Evolutionary conservation across 2,888 invertebrate genomes (phyloP).

Genomic region (Apantesis nais): DNA sequence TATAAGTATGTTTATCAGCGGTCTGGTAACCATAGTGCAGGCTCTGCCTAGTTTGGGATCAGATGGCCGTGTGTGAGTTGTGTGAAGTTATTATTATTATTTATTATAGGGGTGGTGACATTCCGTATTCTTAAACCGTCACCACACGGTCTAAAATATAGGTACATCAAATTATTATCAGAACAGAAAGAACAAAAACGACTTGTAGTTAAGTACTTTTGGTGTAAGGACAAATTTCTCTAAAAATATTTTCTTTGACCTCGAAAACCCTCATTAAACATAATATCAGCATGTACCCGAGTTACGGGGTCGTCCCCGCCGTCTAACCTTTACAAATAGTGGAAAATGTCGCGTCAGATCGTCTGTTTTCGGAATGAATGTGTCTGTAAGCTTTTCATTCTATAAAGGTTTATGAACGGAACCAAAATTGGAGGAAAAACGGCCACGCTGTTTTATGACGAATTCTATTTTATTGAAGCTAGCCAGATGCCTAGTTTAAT

Average conservation of each 20-base stretch:
- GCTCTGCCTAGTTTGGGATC: no score
- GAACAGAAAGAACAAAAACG: not conserved
- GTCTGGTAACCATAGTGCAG: no score
- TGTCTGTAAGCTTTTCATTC: not conserved
- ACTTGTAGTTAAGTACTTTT: not conserved
- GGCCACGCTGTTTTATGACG: not conserved
- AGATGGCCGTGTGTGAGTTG: no score
- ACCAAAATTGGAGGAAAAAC: not conserved
- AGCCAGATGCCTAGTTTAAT: not conserved
- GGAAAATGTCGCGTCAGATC: not conserved
- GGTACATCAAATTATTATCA: not conserved
- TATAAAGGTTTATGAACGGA: not conserved
- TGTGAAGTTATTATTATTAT: no score
- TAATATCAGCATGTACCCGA: slow-evolving; percentile 1
- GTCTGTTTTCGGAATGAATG: not conserved
- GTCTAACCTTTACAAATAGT: slow-evolving; percentile 8
- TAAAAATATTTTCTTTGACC: not conserved
- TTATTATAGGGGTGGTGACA: no score
- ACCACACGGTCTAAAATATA: not conserved
- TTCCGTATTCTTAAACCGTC: no score
- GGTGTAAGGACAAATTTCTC: not conserved
- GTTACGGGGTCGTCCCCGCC: slow-evolving; percentile 8
- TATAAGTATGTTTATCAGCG: no score
- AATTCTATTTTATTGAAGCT: not conserved
- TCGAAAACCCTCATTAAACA: slow-evolving; percentile 3